Evolutionary conservation across 1,140 invertebrate genomes (phyloP).

Genomic region (Cyphomyrmex costatus): DNA sequence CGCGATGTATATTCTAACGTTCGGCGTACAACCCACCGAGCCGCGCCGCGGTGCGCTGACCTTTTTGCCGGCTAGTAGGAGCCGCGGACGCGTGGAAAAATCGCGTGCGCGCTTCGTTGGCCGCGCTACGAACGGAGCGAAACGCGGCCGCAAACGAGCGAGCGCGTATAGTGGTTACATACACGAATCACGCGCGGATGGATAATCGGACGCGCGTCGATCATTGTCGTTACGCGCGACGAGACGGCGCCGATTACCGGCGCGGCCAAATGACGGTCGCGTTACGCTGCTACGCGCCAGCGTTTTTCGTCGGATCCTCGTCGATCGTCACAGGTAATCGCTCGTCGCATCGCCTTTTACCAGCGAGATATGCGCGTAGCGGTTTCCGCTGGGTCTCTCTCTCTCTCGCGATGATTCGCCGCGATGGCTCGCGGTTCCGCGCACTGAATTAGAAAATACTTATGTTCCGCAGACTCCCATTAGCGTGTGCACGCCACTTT

Average conservation of each 20-base stretch:
- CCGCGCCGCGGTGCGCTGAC: slow-evolving; percentile 71
- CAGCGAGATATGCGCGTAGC: neutral
- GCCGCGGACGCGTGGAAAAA: slow-evolving; percentile 52
- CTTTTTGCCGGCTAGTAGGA: slow-evolving; percentile 58
- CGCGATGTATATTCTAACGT: slow-evolving; percentile 71
- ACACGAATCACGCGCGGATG: slow-evolving; percentile 46
- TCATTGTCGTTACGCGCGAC: slow-evolving; percentile 43
- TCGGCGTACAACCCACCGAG: slow-evolving; percentile 38
- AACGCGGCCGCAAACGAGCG: slow-evolving; percentile 37
- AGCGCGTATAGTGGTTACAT: neutral
- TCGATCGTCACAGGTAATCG: slow-evolving; percentile 40
- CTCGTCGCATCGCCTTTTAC: slow-evolving; percentile 21
- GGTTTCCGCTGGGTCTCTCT: neutral
- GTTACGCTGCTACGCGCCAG: slow-evolving; percentile 10
- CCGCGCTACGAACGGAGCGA: slow-evolving; percentile 7
- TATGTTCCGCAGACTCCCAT: slow-evolving; percentile 38
- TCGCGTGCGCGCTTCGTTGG: slow-evolving; percentile 55
- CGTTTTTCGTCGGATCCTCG: slow-evolving; percentile 34
- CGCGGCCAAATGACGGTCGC: slow-evolving; percentile 4
- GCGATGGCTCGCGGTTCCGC: slow-evolving; percentile 37
- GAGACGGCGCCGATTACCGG: slow-evolving; percentile 43
- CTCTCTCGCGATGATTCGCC: slow-evolving; percentile 23
- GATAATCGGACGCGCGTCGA: slow-evolving; percentile 45
- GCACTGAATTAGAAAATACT: slow-evolving; percentile 61
- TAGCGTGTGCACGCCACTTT: slow-evolving; percentile 53